These are phyloP conservation scores for Zygothrica quintamaculata DNA, from an alignment of 2,888 invertebrate genomes.

Conservation along the genomic window DNA sequence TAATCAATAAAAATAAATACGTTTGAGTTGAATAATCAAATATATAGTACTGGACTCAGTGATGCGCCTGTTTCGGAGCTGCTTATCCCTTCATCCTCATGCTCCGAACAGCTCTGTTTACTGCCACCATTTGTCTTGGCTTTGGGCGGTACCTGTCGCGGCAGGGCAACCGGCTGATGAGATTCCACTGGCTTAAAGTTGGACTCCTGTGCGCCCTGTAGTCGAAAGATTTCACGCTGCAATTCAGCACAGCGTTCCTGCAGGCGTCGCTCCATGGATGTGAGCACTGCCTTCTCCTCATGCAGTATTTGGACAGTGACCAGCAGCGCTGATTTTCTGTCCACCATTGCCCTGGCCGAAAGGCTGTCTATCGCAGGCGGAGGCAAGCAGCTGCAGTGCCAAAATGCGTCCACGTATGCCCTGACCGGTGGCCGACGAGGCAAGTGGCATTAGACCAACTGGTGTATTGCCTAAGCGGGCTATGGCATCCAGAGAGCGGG, in stretches of 20 bases:
- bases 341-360: conserved; percentile 82
- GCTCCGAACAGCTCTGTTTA: conserved; percentile 88
- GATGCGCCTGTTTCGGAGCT: conserved; percentile 91
- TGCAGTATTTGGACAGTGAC: conserved; percentile 92
- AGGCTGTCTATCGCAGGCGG: conserved; percentile 89
- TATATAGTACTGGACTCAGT: conserved; percentile 90
- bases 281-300: conserved; percentile 90
- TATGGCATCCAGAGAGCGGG: conserved; percentile 91
- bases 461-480: conserved; percentile 91
- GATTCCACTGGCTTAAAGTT: conserved; percentile 83
- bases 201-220: conserved; percentile 85
- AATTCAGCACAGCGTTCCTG: conserved; percentile 91
- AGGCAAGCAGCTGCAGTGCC: conserved; percentile 94
- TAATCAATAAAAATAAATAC: no score
- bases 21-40: no score
- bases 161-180: conserved; percentile 81
- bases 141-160: conserved; percentile 82
- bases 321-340: conserved; percentile 86
- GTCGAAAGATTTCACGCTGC: conserved; percentile 88
- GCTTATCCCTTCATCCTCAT: conserved; percentile 95
- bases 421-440: conserved; percentile 94
- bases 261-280: conserved; percentile 90
- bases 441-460: conserved; percentile 92
- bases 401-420: conserved; percentile 93
- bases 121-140: conserved; percentile 55